Conservation (phyloP, 2,113 vertebrate genomes). For the Stegastes partitus region DNA sequence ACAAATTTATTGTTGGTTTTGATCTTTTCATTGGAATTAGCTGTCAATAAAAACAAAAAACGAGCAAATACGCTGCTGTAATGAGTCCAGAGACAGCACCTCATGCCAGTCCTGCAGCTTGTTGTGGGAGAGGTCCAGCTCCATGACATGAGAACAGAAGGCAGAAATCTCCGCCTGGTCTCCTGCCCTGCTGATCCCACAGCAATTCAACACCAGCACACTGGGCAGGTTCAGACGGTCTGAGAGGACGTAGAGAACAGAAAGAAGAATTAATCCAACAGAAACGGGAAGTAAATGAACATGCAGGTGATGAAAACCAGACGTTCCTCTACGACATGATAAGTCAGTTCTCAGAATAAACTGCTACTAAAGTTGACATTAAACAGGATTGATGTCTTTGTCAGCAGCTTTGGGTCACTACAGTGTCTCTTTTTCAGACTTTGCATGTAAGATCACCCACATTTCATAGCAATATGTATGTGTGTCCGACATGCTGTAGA, state of each 20-base stretch:
- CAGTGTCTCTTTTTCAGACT: no score
- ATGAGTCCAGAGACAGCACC: conserved; percentile 77
- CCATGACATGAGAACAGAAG: conserved; percentile 96
- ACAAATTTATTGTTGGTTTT: neutral
- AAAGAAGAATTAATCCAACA: neutral
- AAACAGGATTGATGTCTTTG: no score
- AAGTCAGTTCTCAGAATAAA: no score
- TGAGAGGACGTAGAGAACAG: conserved; percentile 53
- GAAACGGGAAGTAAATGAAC: no score
- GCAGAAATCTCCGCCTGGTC: conserved; percentile 94
- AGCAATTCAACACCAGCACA: conserved; percentile 92
- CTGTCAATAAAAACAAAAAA: neutral
- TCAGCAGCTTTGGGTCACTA: no score
- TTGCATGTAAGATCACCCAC: no score
- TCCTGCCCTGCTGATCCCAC: conserved; percentile 94
- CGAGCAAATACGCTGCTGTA: neutral
- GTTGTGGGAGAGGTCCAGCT: conserved; percentile 97
- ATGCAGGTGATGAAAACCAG: neutral
- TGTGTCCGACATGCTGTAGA: no score
- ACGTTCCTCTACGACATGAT: neutral
- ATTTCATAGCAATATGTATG: no score
- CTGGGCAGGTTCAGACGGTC: conserved; percentile 97
- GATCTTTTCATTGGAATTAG: neutral
- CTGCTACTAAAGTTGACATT: no score
- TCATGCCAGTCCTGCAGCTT: conserved; percentile 96